Conservation (phyloP, 2,113 vertebrate species). For the Cryptomyrus ogoouensis region DNA sequence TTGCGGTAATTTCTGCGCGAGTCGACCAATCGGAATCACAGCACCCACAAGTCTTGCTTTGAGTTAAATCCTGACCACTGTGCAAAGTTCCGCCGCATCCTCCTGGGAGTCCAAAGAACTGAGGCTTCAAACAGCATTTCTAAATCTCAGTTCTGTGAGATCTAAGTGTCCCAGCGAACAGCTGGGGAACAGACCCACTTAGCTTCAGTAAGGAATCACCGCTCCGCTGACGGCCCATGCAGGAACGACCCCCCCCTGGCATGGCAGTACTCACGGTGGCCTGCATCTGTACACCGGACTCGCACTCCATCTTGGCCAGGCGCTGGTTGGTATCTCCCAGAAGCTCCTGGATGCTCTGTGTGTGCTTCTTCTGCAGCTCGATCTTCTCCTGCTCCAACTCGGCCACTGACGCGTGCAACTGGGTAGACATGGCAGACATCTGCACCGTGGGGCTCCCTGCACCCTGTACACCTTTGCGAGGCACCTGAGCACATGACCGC, state of each 20-base stretch:
- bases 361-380: slow-evolving; percentile 78
- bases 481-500: not conserved
- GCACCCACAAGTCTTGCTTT: not conserved
- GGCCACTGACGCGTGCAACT: slow-evolving; percentile 74
- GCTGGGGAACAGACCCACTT: slow-evolving; percentile 10
- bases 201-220: not conserved
- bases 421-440: slow-evolving; percentile 8
- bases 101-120: not conserved
- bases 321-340: slow-evolving; percentile 77
- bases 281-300: slow-evolving; percentile 67
- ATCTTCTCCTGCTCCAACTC: slow-evolving; percentile 91
- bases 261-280: slow-evolving; percentile 65
- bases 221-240: not conserved
- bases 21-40: not conserved
- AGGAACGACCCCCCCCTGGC: not conserved
- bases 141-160: not conserved
- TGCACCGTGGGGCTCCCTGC: not conserved
- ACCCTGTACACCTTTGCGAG: not conserved
- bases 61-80: slow-evolving; percentile 2
- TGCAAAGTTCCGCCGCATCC: not conserved
- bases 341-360: slow-evolving; percentile 78
- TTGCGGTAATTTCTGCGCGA: not conserved
- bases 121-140: not conserved
- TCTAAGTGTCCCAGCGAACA: not conserved
- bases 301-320: slow-evolving; percentile 78